Base-by-base conservation (phyloP, 2,113 vertebrate genomes). In the Apus apus region DNA sequence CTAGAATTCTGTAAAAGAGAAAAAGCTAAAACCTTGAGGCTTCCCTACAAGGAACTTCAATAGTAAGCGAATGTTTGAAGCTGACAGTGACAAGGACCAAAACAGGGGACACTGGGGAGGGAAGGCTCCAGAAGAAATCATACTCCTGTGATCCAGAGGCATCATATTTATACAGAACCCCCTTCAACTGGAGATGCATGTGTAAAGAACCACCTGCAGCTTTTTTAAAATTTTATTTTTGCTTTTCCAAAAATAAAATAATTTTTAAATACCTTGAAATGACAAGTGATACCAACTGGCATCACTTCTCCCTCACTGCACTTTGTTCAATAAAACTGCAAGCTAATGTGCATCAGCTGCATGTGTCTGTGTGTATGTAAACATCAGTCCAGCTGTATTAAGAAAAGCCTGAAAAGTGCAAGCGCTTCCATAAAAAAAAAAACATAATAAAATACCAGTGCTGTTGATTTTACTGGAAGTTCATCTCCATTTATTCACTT, bases 351-450 rank as follows among this genome's bases (percentile, higher is more conserved):
- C 56, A 56, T 48, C 81, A 86, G 48, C 5, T 67, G 48, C 30
- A 53, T 2, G 2, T 17, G 18, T 62, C 23, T 73, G 58, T 0
- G 0, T 50, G 26, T 38, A 54, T 1, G 1, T 16, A 67, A 45
- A 36, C 19, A 13, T 58, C 56, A 58, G 34, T 15, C 19, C 30
- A 61, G 40, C 7, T 54, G 9, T 23, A 58, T 14, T 26, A 40
- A 58, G 9, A 77, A 58, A 77, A 66, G 11, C 29, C 40, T 83
- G 51, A 48, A 74, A 48, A 64, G 11, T 27, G 14, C 40, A 53
- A 71, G 27, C 50, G 27, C 32, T 80, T 64, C 16, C 51, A 16
- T 78, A 18, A 43, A 30, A 18, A 11, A 11, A 32, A 36, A 22
- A 7, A 13, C 7, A 45, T 12, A 43, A 38, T 11, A 32, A 36